A percentile compares a stretch with the other conserved stretches of the same genome.
phyloP scores from a whole-genome alignment of 2,888 invertebrate genomes.

The Elgonia sp. region DNA sequence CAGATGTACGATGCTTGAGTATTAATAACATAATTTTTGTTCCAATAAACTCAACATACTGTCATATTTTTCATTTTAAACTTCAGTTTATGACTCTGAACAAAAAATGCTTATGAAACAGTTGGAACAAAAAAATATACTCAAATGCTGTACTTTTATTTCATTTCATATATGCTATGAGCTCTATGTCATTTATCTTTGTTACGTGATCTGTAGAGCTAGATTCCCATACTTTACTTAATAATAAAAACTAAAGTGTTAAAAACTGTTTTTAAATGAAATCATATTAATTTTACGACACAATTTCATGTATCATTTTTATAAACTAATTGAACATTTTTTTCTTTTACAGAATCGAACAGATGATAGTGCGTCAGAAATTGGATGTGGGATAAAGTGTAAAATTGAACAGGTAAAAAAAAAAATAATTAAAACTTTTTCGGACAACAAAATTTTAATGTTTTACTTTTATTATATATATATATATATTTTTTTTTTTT shows the following conservation, averaged over 20 bases:
- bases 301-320: not conserved
- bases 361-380: constrained; percentile 90
- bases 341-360: constrained; percentile 89
- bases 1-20: not conserved
- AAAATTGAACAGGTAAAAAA: constrained; percentile 91
- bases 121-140: not conserved
- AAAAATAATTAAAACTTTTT: too few relatives aligned
- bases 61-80: constrained; percentile 4
- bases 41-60: not conserved
- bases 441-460: too few relatives aligned
- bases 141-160: not conserved
- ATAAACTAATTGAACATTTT: not conserved
- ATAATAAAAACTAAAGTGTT: constrained; percentile 38
- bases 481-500: too few relatives aligned
- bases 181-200: constrained; percentile 29
- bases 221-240: constrained; percentile 38
- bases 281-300: constrained; percentile 25
- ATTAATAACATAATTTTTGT: not conserved
- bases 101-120: not conserved
- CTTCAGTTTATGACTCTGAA: not conserved
- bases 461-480: too few relatives aligned
- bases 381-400: constrained; percentile 91
- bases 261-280: constrained; percentile 33
- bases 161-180: not conserved
- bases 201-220: constrained; percentile 6